Percentiles rank a stretch among this genome's conserved stretches.
Conservation (phyloP, 2,113 vertebrate genomes). For the Oncorhynchus keta region DNA sequence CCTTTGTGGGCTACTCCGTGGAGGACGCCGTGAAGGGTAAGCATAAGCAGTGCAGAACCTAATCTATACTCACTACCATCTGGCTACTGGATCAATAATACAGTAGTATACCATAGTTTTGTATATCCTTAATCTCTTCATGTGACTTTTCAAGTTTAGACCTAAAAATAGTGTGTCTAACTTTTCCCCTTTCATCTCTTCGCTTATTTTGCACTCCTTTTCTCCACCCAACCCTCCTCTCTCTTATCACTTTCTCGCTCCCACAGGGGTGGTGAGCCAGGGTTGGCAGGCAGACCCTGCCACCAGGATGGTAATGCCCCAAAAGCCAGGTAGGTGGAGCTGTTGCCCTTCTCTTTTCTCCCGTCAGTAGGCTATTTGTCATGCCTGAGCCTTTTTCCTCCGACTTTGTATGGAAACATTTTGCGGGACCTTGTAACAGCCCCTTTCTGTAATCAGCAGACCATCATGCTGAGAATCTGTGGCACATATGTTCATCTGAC, state of each 20-base stretch:
- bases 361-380: too few species aligned
- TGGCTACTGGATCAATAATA: neutral
- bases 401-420: neutral
- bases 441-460: slow-evolving; percentile 21
- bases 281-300: slow-evolving; percentile 94
- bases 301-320: slow-evolving; percentile 95
- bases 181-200: too few species aligned
- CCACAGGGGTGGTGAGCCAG: slow-evolving; percentile 86
- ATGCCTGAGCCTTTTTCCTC: neutral
- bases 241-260: neutral
- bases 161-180: too few species aligned
- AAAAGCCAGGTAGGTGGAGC: slow-evolving; percentile 91
- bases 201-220: neutral
- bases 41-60: neutral
- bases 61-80: neutral
- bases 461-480: slow-evolving; percentile 43
- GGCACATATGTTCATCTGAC: slow-evolving; percentile 40
- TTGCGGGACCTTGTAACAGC: neutral
- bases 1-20: slow-evolving; percentile 92
- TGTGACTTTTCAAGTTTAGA: too few species aligned
- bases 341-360: slow-evolving; percentile 35
- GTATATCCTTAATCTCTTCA: too few species aligned
- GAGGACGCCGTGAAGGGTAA: slow-evolving; percentile 95
- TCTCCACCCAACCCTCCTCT: neutral
- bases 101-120: too few species aligned